Evolutionary conservation across 2,888 invertebrate genomes (phyloP), one percentile per base, ranked within the genome.

Genomic region (Agapetus fuscipes): DNA sequence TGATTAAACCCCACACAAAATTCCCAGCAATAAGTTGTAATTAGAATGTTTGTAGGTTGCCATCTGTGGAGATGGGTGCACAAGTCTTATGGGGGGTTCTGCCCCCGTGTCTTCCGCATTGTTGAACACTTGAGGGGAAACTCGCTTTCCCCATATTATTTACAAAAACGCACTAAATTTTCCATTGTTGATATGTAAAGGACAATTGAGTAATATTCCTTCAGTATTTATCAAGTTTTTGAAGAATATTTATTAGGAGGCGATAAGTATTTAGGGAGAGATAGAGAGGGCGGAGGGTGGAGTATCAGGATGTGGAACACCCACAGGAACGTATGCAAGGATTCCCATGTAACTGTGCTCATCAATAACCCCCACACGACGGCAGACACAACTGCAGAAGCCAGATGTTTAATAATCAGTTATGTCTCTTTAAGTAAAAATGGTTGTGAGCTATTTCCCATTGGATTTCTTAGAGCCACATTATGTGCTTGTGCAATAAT

Each of bases 401-500:
- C 25, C 17, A 35, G 35, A 41, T 39, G 32, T 37, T 37, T 29
- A 41, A 44, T 47, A 47, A 47, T 47, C 47, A 39, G 37, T 47
- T 47, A n/a, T 45, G 44, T 44, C 58, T 59, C 59, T 61, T 57
- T 60, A 57, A 57, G 57, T 58, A 56, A 55, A 55, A 55, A 69
- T 66, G 70, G 70, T 70, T 70, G 70, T 70, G 70, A 70, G 66
- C 67, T 68, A 66, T 66, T 61, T 67, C 65, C 65, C 61, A 52
- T 64, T 66, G 68, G 67, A 65, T 64, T 62, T 60, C 48, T 56
- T 60, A 66, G 41, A 40, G 69, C 68, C 68, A 68, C 69, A 63
- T 43, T 60, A 66, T 65, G 70, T 69, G 70, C 70, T 70, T 69
- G 69, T 70, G 70, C 70, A 70, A 70, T 70, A 70, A 68, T 70